These are phyloP conservation scores for Ametastegia equiseti DNA, from an alignment of 2,888 invertebrate species.

Conservation along the genomic window DNA sequence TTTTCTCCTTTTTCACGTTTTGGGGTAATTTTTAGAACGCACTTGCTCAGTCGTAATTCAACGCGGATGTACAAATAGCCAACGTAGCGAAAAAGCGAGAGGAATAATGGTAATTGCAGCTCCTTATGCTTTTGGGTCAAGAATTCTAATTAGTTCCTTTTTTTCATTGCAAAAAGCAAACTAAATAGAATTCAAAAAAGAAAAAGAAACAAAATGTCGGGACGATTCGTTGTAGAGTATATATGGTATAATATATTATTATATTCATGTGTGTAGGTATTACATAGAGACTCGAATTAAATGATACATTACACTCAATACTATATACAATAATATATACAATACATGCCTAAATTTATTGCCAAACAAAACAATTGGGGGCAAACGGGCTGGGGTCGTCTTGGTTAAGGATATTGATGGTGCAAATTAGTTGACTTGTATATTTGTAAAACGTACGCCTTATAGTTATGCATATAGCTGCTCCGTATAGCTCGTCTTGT, in stretches of 20 bases:
- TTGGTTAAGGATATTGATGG: constrained; percentile 27
- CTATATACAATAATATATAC: not conserved
- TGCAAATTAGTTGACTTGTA: constrained; percentile 35
- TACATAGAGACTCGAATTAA: not conserved
- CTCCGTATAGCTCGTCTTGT: not conserved
- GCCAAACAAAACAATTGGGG: constrained; percentile 32
- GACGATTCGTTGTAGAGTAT: too few relatives aligned
- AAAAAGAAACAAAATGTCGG: too few relatives aligned
- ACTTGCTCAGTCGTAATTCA: constrained; percentile 3
- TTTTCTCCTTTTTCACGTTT: not conserved
- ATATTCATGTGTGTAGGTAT: too few relatives aligned
- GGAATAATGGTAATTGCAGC: too few relatives aligned
- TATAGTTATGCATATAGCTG: not conserved
- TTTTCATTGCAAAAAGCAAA: too few relatives aligned
- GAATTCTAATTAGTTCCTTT: too few relatives aligned
- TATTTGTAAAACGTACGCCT: not conserved
- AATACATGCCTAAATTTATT: not conserved
- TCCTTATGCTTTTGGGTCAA: too few relatives aligned
- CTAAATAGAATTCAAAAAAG: too few relatives aligned
- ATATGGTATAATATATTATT: too few relatives aligned
- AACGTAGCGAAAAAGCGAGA: too few relatives aligned
- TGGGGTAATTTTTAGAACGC: constrained; percentile 5
- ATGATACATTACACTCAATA: not conserved
- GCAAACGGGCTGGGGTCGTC: constrained; percentile 19
- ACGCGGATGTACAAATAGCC: too few relatives aligned